phyloP scores from a whole-genome alignment of 2,113 vertebrate species.

The Jacana jacana region DNA sequence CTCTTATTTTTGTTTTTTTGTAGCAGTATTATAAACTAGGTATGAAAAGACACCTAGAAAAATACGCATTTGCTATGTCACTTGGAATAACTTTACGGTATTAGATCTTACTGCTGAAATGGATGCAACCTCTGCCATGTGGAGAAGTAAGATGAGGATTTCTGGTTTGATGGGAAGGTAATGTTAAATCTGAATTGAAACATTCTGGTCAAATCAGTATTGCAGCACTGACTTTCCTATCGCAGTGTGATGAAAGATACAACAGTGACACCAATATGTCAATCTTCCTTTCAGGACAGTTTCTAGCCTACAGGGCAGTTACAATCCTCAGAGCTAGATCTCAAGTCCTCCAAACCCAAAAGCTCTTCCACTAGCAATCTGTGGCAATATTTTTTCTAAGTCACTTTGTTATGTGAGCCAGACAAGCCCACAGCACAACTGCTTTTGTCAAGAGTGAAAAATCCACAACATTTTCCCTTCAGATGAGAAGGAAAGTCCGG shows the following conservation, averaged over 20 bases:
- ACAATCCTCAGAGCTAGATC: background rate
- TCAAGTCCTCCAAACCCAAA: background rate
- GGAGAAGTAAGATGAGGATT: background rate
- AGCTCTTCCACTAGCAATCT: background rate
- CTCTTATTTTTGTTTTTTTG: background rate
- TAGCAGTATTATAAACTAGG: background rate
- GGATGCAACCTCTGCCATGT: background rate
- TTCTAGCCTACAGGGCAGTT: background rate
- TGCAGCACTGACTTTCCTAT: background rate
- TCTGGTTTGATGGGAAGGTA: background rate
- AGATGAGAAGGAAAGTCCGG: background rate
- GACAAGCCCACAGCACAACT: background rate
- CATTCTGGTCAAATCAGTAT: background rate
- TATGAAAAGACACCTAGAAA: background rate
- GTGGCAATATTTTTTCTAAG: background rate
- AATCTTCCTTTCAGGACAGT: background rate
- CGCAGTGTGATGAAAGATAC: background rate
- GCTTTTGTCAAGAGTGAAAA: background rate
- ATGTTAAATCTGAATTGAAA: background rate
- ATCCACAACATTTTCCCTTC: background rate
- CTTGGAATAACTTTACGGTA: background rate
- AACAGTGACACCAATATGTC: background rate
- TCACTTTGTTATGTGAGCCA: background rate
- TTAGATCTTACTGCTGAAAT: background rate
- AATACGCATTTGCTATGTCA: background rate